Base-by-base conservation (phyloP, 2,888 invertebrate genomes). In the Erebia epiphron region DNA sequence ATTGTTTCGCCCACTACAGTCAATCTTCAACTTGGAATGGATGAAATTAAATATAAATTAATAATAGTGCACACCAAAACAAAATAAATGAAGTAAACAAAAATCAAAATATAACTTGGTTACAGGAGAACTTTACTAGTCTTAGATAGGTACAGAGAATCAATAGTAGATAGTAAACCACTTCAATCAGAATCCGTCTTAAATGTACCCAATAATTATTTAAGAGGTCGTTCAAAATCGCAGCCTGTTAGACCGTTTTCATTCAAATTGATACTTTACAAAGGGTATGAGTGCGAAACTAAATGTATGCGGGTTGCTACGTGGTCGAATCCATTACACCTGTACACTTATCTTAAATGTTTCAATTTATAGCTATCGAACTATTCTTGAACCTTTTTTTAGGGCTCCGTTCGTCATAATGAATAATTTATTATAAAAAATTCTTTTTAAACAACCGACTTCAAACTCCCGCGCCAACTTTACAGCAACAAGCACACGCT, bases 231-330 rank as follows among this genome's bases (percentile, higher is more conserved):
- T 70, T 54, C 43, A 46, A 43, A 64, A 68, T 58, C 41, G 57
- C 56, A 43, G 21, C 35, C 54, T 13, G 58, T 54, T 56, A 66
- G 49, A 64, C 46, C 67, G 26, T 16, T 66, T 43, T 57, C 56
- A 57, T 57, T 66, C 66, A 57, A 66, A 57, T 57, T 66, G 66
- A 66, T 56, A 56, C 41, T 16, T 50, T 46, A 58, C 13, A n/a
- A 46, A 46, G 8, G 16, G 10, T 13, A 26, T 13, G 35, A 58
- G 63, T 18, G 67, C 52, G 26, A 60, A 60, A 61, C 43, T 62
- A 69, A 74, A 68, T 74, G 67, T 63, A 62, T 67, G 52, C 62
- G 62, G 54, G 21, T 65, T 57, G 56, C 18, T 41, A 66, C 43
- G 66, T 66, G 66, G 56, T 57, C n/a, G 56, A 56, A 56, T 26